These are phyloP conservation scores for Tetragnatha montana DNA, from an alignment of 2,888 invertebrate species.

Conservation along the genomic window DNA sequence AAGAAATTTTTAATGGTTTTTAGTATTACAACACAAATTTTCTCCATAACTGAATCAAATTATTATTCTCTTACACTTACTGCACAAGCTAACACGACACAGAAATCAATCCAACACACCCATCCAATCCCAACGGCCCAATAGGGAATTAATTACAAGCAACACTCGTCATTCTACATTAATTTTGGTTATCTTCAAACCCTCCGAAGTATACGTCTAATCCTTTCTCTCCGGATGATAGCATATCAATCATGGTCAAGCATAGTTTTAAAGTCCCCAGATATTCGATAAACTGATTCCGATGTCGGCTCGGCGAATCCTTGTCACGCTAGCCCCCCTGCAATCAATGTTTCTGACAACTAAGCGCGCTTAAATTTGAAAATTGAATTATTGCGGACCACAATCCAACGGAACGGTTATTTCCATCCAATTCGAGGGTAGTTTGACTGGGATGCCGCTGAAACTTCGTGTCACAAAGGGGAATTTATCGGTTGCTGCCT, in stretches of 20 bases:
- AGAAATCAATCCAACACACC: neutral
- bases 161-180: neutral
- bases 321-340: slow-evolving; percentile 1
- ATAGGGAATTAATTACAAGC: neutral
- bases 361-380: slow-evolving; percentile 21
- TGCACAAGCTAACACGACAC: neutral
- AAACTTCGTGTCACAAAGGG: neutral
- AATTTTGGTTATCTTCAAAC: neutral
- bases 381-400: slow-evolving; percentile 18
- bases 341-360: slow-evolving; percentile 25
- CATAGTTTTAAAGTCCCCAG: slow-evolving; percentile 19
- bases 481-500: neutral
- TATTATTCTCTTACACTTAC: neutral
- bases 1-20: too few relatives aligned
- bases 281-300: slow-evolving; percentile 2
- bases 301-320: slow-evolving; percentile 12
- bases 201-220: neutral
- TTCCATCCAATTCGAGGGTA: neutral
- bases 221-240: neutral
- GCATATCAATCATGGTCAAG: slow-evolving; percentile 1
- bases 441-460: neutral
- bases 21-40: too few relatives aligned
- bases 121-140: neutral
- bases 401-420: neutral
- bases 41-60: neutral